phyloP scores from a whole-genome alignment of 2,797 vertebrate species.

The Intellagama lesueurii region DNA sequence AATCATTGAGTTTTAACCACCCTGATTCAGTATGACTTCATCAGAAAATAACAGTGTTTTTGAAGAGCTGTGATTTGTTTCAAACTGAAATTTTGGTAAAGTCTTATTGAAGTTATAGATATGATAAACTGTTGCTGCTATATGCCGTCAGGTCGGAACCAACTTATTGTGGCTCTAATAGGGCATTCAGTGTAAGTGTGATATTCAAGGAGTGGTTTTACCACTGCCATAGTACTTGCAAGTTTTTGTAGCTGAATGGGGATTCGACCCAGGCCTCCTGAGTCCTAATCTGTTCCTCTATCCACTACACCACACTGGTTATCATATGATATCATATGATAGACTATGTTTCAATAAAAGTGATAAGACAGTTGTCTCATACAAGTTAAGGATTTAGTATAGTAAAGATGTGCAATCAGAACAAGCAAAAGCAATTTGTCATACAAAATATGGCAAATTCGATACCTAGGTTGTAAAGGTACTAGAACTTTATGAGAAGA shows the following conservation, averaged over 20 bases:
- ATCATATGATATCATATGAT: too few relatives aligned
- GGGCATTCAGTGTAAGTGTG: too few relatives aligned
- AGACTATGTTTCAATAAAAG: not conserved
- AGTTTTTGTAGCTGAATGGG: too few relatives aligned
- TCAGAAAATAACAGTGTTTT: not conserved
- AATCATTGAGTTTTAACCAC: too few relatives aligned
- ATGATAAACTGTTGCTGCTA: not conserved
- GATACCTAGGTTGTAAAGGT: not conserved
- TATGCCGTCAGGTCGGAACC: not conserved
- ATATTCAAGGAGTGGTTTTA: too few relatives aligned
- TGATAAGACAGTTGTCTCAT: not conserved
- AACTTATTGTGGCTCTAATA: not conserved
- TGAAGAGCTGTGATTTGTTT: not conserved
- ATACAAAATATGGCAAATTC: not conserved
- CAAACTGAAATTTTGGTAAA: not conserved
- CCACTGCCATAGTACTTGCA: too few relatives aligned
- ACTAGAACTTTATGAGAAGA: not conserved
- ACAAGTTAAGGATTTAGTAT: not conserved
- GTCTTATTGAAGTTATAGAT: not conserved
- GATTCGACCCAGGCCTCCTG: too few relatives aligned
- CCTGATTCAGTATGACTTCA: not conserved
- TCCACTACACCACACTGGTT: too few relatives aligned
- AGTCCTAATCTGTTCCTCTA: too few relatives aligned
- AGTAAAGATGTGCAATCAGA: not conserved
- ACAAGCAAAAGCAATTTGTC: not conserved